Conservation (phyloP, 2,888 invertebrate genomes). For the Drosophila macrothrix region DNA sequence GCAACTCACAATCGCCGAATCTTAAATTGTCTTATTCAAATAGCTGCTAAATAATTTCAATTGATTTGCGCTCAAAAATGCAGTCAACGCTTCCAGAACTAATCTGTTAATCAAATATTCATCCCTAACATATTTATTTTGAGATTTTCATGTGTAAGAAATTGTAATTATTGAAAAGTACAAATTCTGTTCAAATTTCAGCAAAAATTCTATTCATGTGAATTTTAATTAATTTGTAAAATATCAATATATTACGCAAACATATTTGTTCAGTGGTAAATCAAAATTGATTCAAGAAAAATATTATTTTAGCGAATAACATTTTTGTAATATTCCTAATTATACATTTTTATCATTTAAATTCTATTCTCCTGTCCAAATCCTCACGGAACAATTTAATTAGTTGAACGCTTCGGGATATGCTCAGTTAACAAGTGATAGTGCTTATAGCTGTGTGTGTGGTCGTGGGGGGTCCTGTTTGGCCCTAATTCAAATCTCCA, state of each 20-base stretch:
- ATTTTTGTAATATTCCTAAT: not conserved
- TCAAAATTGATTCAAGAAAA: not conserved
- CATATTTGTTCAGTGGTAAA: not conserved
- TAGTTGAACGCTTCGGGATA: not conserved
- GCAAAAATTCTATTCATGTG: not conserved
- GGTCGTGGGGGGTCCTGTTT: not conserved
- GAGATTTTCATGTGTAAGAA: not conserved
- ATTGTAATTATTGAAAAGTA: rapidly evolving
- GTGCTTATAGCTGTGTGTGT: not conserved
- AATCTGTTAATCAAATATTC: not conserved
- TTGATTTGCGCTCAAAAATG: not conserved
- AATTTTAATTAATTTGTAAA: not conserved
- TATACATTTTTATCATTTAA: not conserved
- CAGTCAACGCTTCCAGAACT: not conserved
- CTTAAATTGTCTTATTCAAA: conserved; percentile 1
- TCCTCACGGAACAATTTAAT: not conserved
- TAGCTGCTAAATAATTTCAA: not conserved
- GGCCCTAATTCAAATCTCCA: conserved; percentile 39
- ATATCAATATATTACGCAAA: not conserved
- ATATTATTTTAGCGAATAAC: not conserved
- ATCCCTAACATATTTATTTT: not conserved
- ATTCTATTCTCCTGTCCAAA: not conserved
- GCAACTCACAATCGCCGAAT: not conserved
- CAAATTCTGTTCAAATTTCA: not conserved
- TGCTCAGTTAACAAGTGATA: not conserved